Conservation (phyloP, 2,113 vertebrate genomes). For the Lichenostomus cassidix region DNA sequence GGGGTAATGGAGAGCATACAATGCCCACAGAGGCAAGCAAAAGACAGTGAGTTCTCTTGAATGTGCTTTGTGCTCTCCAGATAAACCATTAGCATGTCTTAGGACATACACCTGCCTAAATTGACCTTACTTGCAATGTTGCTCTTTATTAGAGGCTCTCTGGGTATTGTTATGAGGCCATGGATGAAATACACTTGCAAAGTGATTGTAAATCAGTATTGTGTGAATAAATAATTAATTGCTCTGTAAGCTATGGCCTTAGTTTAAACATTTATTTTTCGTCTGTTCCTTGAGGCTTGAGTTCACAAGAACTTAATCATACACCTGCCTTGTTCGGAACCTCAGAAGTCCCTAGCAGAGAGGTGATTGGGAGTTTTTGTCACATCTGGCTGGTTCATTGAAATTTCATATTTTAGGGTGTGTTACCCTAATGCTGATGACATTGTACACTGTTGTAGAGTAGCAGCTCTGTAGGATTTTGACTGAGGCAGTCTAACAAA, state of each 20-base stretch:
- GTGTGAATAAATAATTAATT: background rate
- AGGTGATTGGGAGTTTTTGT: background rate
- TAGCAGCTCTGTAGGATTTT: background rate
- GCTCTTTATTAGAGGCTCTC: background rate
- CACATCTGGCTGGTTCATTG: background rate
- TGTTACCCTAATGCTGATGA: background rate
- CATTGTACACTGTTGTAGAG: background rate
- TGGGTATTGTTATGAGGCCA: background rate
- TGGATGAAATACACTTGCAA: background rate
- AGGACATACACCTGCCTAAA: background rate
- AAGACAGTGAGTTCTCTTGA: background rate
- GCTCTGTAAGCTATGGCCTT: background rate
- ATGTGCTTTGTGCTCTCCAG: background rate
- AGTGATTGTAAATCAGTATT: background rate
- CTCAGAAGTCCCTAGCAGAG: background rate
- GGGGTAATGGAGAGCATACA: background rate
- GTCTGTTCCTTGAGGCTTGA: background rate
- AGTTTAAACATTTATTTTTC: background rate
- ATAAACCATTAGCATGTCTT: background rate
- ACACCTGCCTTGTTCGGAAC: background rate
- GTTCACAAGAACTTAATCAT: background rate
- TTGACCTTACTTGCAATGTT: background rate
- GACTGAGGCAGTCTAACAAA: background rate
- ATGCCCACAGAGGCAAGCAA: background rate
- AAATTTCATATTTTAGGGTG: background rate